These are phyloP conservation scores for Lucilia sericata DNA, from an alignment of 1,140 invertebrate species.

Conservation along the genomic window DNA sequence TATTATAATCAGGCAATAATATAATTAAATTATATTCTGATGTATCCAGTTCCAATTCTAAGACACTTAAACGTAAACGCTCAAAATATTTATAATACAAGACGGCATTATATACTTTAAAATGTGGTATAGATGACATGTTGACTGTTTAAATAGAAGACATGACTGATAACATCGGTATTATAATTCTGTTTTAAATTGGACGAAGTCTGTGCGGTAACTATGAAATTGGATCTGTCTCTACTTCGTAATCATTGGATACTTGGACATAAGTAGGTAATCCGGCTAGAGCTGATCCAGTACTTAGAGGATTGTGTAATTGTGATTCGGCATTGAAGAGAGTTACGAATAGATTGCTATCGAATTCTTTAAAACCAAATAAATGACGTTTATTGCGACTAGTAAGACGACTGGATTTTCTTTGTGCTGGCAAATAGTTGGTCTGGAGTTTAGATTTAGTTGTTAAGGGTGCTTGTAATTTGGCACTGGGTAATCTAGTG, in stretches of 20 bases:
- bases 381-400: constrained; percentile 58
- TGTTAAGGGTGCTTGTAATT: constrained; percentile 59
- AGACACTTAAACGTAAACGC: constrained; percentile 76
- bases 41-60: constrained; percentile 81
- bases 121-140: constrained; percentile 69
- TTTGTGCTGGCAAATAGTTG: constrained; percentile 41
- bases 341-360: constrained; percentile 60
- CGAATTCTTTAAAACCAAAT: constrained; percentile 59
- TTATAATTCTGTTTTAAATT: constrained; percentile 62
- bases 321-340: constrained; percentile 57
- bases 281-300: constrained; percentile 46
- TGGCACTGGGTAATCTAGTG: constrained; percentile 58
- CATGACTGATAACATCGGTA: constrained; percentile 64
- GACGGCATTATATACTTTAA: constrained; percentile 78
- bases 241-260: constrained; percentile 55
- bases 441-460: constrained; percentile 18
- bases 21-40: constrained; percentile 75
- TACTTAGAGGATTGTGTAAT: constrained; percentile 41
- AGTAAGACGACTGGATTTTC: constrained; percentile 30
- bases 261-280: constrained; percentile 48
- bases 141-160: constrained; percentile 62
- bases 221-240: constrained; percentile 53
- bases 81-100: constrained; percentile 81
- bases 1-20: constrained; percentile 71
- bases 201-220: constrained; percentile 42